Percentiles rank a stretch among this genome's conserved stretches.
These are phyloP conservation scores for Xenops minutus DNA, from an alignment of 2,797 vertebrate species.

Conservation along the genomic window DNA sequence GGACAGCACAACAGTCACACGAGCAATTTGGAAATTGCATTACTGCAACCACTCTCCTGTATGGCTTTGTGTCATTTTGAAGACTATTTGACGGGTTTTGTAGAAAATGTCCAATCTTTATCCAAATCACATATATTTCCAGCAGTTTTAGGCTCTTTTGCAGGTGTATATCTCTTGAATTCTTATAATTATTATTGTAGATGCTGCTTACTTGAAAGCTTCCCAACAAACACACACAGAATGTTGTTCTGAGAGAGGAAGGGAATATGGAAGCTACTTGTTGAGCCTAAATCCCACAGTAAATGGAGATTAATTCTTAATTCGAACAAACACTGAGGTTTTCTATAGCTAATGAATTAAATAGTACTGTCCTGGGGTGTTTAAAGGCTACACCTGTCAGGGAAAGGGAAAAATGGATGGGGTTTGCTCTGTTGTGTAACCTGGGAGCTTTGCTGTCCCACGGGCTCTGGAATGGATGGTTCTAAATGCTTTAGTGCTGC, in stretches of 20 bases:
- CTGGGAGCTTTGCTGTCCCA: background rate
- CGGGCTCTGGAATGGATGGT: fast-evolving
- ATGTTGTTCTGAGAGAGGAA: background rate
- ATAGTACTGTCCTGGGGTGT: background rate
- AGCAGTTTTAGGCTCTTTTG: background rate
- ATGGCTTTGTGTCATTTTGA: background rate
- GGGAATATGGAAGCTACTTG: background rate
- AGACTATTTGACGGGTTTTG: background rate
- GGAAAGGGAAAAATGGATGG: background rate
- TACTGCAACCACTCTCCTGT: background rate
- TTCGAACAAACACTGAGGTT: background rate
- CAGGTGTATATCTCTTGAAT: background rate
- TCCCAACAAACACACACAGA: background rate
- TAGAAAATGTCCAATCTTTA: background rate
- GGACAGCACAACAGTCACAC: background rate
- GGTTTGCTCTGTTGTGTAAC: background rate
- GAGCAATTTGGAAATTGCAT: background rate
- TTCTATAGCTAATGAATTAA: background rate
- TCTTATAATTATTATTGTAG: background rate
- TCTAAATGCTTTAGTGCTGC: background rate
- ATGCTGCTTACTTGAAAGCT: background rate
- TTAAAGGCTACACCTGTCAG: background rate
- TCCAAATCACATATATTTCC: background rate
- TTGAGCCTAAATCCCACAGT: background rate
- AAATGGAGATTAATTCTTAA: background rate